Evolutionary conservation across 2,888 invertebrate species (phyloP).

Genomic region (Hedychridium roseum): DNA sequence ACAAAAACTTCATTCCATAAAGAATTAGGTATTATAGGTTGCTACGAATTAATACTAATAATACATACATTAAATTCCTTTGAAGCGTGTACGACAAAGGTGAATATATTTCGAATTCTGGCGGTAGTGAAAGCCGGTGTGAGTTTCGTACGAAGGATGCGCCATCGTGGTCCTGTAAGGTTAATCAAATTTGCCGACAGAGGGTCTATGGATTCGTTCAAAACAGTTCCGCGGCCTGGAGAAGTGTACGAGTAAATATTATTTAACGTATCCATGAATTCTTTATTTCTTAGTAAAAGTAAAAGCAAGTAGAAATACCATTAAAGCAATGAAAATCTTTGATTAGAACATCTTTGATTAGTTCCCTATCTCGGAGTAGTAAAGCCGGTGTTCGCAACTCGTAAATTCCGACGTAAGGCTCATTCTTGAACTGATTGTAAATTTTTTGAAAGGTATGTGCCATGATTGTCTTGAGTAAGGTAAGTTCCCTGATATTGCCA

Average conservation of each 20-base stretch:
- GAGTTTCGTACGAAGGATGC: constrained; percentile 59
- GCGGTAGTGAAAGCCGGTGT: constrained; percentile 60
- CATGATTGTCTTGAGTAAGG: constrained; percentile 32
- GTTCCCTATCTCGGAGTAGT: constrained; percentile 42
- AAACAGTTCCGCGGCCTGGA: constrained; percentile 38
- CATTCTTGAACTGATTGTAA: constrained; percentile 37
- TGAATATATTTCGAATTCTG: constrained; percentile 63
- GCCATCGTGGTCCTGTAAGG: constrained; percentile 58
- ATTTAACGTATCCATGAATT: background rate
- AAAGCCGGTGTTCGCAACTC: constrained; percentile 44
- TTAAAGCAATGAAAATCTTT: constrained; percentile 51
- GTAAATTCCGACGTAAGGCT: constrained; percentile 39
- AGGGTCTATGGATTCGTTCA: constrained; percentile 44
- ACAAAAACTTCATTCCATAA: background rate
- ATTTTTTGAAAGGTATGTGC: constrained; percentile 34
- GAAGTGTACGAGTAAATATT: constrained; percentile 8
- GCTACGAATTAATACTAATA: background rate
- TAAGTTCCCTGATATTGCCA: constrained; percentile 52
- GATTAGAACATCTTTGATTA: constrained; percentile 46
- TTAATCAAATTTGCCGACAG: constrained; percentile 47
- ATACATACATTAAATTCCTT: constrained; percentile 30
- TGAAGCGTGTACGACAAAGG: constrained; percentile 55
- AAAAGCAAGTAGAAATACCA: constrained; percentile 24
- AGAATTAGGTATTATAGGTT: background rate
- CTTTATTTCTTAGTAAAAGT: no score